Percentiles rank a stretch among this genome's conserved stretches.
These are phyloP conservation scores for Taeniopygia guttata DNA, from an alignment of 2,797 vertebrate genomes.

Conservation along the genomic window DNA sequence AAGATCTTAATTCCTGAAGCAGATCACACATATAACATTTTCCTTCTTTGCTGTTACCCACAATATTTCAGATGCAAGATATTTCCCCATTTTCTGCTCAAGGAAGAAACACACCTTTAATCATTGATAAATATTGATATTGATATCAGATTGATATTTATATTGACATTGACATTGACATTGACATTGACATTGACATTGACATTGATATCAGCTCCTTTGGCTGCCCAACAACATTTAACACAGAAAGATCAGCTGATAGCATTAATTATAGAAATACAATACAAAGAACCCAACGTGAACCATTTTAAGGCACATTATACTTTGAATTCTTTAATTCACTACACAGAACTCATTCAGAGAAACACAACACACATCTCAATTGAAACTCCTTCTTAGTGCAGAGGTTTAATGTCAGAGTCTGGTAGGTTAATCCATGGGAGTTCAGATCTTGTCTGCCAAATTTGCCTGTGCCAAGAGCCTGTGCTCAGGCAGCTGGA, in stretches of 20 bases:
- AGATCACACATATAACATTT: neutral
- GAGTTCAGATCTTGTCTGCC: neutral
- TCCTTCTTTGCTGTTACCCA: neutral
- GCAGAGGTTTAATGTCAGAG: neutral
- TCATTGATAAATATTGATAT: neutral
- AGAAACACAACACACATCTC: neutral
- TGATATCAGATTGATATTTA: no score
- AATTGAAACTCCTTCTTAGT: neutral
- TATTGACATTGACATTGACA: no score
- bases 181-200: no score
- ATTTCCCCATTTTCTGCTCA: neutral
- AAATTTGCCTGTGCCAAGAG: neutral
- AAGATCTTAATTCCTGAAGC: neutral
- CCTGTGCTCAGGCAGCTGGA: neutral
- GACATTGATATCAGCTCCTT: neutral
- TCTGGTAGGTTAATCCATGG: neutral
- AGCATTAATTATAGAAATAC: neutral
- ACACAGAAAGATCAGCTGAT: neutral
- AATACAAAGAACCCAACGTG: neutral
- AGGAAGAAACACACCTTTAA: neutral
- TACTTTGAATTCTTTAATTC: neutral
- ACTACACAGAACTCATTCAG: neutral
- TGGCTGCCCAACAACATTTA: neutral
- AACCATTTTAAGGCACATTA: neutral
- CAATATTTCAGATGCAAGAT: neutral